Evolutionary conservation across 2,888 invertebrate species (phyloP).

Genomic region (Hyppa rectilinea): DNA sequence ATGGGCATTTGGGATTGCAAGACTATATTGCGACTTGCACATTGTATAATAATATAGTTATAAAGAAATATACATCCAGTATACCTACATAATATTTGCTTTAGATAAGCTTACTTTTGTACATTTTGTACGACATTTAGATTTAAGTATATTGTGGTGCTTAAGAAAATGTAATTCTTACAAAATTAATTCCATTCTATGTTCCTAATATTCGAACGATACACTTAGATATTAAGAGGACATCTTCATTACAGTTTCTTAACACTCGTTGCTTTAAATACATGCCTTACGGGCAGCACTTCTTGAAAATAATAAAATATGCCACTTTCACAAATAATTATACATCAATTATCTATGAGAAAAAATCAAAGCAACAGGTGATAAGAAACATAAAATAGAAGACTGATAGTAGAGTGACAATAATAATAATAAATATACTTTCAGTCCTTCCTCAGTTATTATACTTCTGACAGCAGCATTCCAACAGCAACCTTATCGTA

Average conservation of each 20-base stretch:
- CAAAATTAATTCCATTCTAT: slow-evolving; percentile 61
- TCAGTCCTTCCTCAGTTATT: neutral
- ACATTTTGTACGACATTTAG: slow-evolving; percentile 49
- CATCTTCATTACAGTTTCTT: slow-evolving; percentile 32
- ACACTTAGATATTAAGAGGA: slow-evolving; percentile 38
- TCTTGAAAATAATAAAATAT: neutral
- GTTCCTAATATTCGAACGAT: slow-evolving; percentile 59
- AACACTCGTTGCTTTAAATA: slow-evolving; percentile 1
- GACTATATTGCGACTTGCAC: slow-evolving; percentile 21
- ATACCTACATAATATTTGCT: slow-evolving; percentile 14
- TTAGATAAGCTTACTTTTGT: slow-evolving; percentile 55
- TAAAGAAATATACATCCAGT: slow-evolving; percentile 13
- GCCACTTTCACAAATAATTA: too few relatives aligned
- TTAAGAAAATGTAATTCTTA: slow-evolving; percentile 57
- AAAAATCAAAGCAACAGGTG: slow-evolving; percentile 25
- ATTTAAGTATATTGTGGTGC: slow-evolving; percentile 62
- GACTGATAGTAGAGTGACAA: slow-evolving; percentile 41
- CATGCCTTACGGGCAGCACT: too few relatives aligned
- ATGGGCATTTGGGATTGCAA: neutral
- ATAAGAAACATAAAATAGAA: slow-evolving; percentile 34
- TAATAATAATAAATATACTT: slow-evolving; percentile 16
- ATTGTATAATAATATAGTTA: neutral
- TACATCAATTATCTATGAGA: slow-evolving; percentile 11
- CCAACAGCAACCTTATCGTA: neutral
- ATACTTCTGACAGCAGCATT: neutral